Evolutionary conservation across 2,797 vertebrate genomes (phyloP).

Genomic region (Limnodromus scolopaceus): DNA sequence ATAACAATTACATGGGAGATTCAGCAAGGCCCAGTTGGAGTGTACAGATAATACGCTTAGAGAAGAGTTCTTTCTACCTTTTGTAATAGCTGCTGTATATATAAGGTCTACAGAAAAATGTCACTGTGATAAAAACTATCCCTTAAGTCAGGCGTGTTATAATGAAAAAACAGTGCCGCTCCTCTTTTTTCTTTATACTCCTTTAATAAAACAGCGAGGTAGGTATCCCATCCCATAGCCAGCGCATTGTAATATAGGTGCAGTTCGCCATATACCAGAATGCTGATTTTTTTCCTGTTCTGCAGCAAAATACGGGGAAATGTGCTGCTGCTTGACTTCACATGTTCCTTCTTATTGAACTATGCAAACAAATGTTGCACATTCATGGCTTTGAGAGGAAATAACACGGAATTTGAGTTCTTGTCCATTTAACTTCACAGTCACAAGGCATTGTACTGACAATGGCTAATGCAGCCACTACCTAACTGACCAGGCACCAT

Average conservation of each 20-base stretch:
- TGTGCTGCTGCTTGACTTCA: neutral
- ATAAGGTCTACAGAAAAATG: neutral
- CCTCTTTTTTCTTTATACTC: neutral
- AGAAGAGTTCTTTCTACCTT: constrained; percentile 5
- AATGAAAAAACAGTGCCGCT: neutral
- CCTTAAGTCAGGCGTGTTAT: neutral
- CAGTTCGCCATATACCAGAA: neutral
- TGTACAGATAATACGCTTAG: neutral
- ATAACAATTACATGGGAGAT: neutral
- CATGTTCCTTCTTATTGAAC: neutral
- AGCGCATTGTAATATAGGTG: neutral
- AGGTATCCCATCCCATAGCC: neutral
- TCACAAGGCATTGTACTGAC: neutral
- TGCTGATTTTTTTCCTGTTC: neutral
- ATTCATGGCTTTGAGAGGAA: neutral
- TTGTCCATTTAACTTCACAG: neutral
- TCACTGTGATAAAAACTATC: neutral
- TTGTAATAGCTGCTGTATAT: neutral
- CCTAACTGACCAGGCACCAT: neutral
- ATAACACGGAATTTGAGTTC: neutral
- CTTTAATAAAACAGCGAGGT: neutral
- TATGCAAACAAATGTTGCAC: neutral
- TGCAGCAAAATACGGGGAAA: neutral
- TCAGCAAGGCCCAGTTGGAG: neutral
- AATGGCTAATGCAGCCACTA: neutral